Evolutionary conservation across 1,140 invertebrate genomes (phyloP).

Genomic region (Drosophila sp.): DNA sequence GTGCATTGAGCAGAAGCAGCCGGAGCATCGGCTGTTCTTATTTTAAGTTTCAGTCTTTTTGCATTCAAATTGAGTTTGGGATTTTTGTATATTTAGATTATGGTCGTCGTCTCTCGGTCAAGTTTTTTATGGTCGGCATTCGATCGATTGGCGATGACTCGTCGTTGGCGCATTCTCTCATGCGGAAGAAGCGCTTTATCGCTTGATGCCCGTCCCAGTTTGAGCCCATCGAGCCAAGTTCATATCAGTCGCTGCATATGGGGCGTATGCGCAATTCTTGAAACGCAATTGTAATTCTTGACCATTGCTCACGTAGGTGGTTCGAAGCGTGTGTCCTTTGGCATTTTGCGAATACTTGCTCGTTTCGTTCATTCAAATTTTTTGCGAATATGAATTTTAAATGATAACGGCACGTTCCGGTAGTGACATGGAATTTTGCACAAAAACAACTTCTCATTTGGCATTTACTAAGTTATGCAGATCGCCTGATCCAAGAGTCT

Average conservation of each 20-base stretch:
- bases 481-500: constrained; percentile 39
- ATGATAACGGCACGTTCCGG: constrained; percentile 46
- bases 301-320: constrained; percentile 32
- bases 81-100: constrained; percentile 18
- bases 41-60: constrained; percentile 40
- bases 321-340: constrained; percentile 17
- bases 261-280: constrained; percentile 67
- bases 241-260: constrained; percentile 42
- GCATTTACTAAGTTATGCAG: constrained; percentile 54
- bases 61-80: constrained; percentile 32
- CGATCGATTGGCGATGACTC: constrained; percentile 24
- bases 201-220: neutral
- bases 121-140: constrained; percentile 51
- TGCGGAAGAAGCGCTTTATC: constrained; percentile 39
- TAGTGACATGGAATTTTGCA: constrained; percentile 8
- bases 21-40: constrained; percentile 44
- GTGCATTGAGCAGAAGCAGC: constrained; percentile 49
- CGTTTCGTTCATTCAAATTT: constrained; percentile 4
- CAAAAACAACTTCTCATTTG: constrained; percentile 21
- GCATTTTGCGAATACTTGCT: constrained; percentile 7
- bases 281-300: constrained; percentile 53
- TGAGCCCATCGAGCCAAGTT: neutral
- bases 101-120: constrained; percentile 55
- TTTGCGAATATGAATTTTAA: constrained; percentile 10
- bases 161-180: constrained; percentile 24